These are phyloP conservation scores for Gymnocheta viridis DNA, from an alignment of 2,888 invertebrate genomes.

Conservation along the genomic window DNA sequence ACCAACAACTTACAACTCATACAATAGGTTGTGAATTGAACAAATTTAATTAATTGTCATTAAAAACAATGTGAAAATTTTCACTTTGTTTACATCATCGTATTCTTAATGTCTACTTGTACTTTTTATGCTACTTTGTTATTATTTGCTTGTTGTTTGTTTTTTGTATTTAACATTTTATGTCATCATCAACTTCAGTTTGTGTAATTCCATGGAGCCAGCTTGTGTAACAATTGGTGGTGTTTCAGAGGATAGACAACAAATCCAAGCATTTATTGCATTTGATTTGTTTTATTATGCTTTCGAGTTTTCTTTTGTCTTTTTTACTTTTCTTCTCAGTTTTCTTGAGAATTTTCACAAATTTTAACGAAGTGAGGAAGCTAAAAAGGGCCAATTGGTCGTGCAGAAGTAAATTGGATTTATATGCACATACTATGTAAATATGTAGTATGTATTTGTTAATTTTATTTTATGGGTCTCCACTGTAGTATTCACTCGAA, in stretches of 20 bases:
- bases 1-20: too few species aligned
- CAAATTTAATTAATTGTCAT: conserved; percentile 53
- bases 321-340: background rate
- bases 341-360: conserved; percentile 7
- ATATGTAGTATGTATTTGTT: too few species aligned
- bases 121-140: conserved; percentile 11
- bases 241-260: background rate
- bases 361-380: background rate
- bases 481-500: too few species aligned
- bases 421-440: too few species aligned
- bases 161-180: conserved; percentile 24
- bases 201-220: conserved; percentile 24
- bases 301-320: background rate
- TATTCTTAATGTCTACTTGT: conserved; percentile 42
- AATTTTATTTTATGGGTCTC: background rate
- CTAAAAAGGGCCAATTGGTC: background rate
- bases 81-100: conserved; percentile 64
- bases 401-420: too few species aligned
- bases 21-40: too few species aligned
- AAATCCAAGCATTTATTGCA: conserved; percentile 18
- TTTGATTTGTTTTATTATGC: conserved; percentile 11
- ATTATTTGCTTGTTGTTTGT: conserved; percentile 1
- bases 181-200: conserved; percentile 49
- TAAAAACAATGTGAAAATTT: conserved; percentile 61
- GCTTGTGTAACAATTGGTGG: background rate